Base-by-base conservation (phyloP, 2,888 invertebrate species). In the Steromphala cineraria region DNA sequence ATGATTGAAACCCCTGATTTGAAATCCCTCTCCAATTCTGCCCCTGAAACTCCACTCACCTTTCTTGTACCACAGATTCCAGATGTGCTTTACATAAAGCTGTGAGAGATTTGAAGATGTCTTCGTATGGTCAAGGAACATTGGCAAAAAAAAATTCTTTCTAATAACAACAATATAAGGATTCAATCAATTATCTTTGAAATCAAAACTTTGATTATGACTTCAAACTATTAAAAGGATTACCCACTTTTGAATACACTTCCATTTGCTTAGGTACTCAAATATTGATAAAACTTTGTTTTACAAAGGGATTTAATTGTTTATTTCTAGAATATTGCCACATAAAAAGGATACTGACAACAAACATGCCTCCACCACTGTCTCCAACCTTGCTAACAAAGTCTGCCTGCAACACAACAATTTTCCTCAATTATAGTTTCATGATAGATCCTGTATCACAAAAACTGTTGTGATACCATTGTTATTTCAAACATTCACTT, bases 61-160 rank as follows among this genome's bases (percentile, higher is more conserved):
- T 95, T 94, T 98, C 98, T 53, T 96, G 95, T 78, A 98, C 96
- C 36, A 96, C 94, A 89, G 96, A 96, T 90, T 97, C 97, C 0
- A 98, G 94, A 77, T 95, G 95, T 71, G 95, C 95, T 94, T 95
- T 95, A n/a, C 96, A 95, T 78, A 98, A 94, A 78, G 95, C 95
- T 36, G 94, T 94, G 82, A 97, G 95, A 0, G 96, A 96, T 85
- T 95, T 94, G 84, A 95, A 95, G 91, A 96, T 91, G 87, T 94
- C 93, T 93, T 80, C 17, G 79, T 17, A 24, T 21, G 21, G 85
- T 86, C 80, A 87, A 87, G 86, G 87, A 80, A 80, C 15, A 40
- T 24, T n/a, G 15, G 31, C 19, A 21, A 55, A 15, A n/a, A 8
- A 40, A 36, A 36, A 7, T 36, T 7, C 36, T 31, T 52, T 52